Conservation (phyloP, 92 coral and sea anemone genomes). For the Diadumene lineata region DNA sequence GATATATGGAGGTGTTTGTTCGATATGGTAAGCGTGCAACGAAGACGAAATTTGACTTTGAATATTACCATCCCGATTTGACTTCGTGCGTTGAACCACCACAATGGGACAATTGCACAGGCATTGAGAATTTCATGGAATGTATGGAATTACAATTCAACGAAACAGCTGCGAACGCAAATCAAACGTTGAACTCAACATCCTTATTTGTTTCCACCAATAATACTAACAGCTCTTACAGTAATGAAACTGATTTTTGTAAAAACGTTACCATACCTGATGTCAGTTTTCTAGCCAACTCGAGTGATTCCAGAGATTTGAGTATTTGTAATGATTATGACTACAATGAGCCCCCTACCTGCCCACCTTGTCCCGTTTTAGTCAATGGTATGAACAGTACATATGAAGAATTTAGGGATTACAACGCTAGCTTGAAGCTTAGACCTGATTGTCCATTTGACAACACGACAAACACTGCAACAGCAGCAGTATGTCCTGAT, state of each 20-base stretch:
- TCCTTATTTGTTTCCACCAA: neutral
- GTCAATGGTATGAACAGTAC: neutral
- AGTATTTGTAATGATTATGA: conserved; percentile 13
- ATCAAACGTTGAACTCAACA: neutral
- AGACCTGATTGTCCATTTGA: conserved; percentile 1
- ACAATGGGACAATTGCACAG: conserved; percentile 55
- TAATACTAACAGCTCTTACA: neutral
- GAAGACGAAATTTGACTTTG: conserved; percentile 39
- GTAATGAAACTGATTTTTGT: neutral
- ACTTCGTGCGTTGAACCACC: conserved; percentile 65
- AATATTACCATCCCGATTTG: conserved; percentile 59
- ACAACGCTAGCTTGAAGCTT: neutral
- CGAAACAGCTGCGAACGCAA: neutral
- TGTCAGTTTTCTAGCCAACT: conserved; percentile 22
- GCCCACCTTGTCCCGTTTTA: conserved; percentile 13
- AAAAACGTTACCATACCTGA: conserved; percentile 16
- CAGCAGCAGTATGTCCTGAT: conserved; percentile 16
- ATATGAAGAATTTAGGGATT: neutral
- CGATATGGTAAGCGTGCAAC: conserved; percentile 52
- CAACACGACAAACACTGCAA: conserved; percentile 1
- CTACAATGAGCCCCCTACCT: conserved; percentile 9
- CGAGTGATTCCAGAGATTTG: neutral
- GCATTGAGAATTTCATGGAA: conserved; percentile 39
- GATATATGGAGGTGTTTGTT: conserved; percentile 41
- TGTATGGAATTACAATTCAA: conserved; percentile 41